Evolutionary conservation across 2,888 invertebrate genomes (phyloP), one percentile per base, ranked within the genome.

Genomic region (Aradus depressus): DNA sequence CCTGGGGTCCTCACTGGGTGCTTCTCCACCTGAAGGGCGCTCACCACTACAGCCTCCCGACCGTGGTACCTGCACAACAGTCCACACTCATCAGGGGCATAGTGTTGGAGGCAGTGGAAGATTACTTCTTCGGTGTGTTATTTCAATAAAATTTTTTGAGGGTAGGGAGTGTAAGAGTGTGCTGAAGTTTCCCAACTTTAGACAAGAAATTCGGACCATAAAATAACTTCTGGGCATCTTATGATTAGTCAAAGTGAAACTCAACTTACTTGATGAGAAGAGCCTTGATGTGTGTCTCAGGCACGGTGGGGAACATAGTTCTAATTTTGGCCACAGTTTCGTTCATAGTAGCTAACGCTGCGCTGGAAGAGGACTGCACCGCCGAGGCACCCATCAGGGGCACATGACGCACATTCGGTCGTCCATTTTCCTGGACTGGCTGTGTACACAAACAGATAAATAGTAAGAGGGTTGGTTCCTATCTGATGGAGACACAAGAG

Each of bases 11-110:
- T 56, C 6, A 62, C 54, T 6, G 62, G 63, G 52, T 61, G 61
- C 19, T 90, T 91, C 69, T 91, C 91, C 60, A 91, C 89, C 74
- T 91, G 89, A 54, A 92, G 75, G 48, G 91, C 90, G 67, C 90
- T 90, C 70, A 91, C 86, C 53, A 91, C 91, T 60, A 92, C 83
- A 53, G 90, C 89, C 69, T 90, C 88, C 60, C 91, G 80, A 68
- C 88, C 88, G 73, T 91, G 88, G 71, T 91, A 91, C 72, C 91
- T 91, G 69, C 63, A 72, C 70, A 42, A 34, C 51, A 47, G 22
- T 39, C 23, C 16, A 39, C 4, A n/a, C n/a, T n/a, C n/a, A n/a
- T n/a, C n/a, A n/a, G n/a, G n/a, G n/a, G n/a, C n/a, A n/a, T n/a
- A n/a, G n/a, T n/a, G n/a, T n/a, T n/a, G n/a, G n/a, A n/a, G n/a